Conservation (phyloP, 2,113 vertebrate species). For the Neolamprologus modestus region DNA sequence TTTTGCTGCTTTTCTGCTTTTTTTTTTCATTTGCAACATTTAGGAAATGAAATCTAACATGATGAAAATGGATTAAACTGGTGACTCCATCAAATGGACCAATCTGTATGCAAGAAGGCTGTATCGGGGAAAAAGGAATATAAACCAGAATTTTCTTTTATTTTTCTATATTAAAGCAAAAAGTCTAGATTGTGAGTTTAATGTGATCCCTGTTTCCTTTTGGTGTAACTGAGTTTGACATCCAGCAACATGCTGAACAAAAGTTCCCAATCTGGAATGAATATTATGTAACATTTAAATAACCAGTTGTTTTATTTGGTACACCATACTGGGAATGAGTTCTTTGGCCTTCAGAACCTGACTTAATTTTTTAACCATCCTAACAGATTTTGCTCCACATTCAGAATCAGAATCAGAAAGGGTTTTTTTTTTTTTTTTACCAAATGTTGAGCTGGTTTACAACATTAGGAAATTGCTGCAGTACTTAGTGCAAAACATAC, state of each 20-base stretch:
- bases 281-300: background rate
- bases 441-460: background rate
- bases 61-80: background rate
- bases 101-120: background rate
- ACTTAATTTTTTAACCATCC: background rate
- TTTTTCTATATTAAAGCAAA: background rate
- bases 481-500: background rate
- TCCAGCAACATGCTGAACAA: background rate
- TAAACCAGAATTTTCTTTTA: background rate
- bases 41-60: background rate
- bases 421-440: background rate
- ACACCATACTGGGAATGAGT: background rate
- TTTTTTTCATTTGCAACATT: background rate
- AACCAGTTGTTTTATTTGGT: background rate
- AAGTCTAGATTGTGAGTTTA: background rate
- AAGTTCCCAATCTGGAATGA: background rate
- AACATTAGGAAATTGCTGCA: background rate
- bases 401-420: background rate
- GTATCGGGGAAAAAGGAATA: background rate
- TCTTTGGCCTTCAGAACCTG: background rate
- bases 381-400: background rate
- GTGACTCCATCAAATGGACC: background rate
- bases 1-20: background rate
- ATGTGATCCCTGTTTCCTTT: background rate
- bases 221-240: background rate